Evolutionary conservation across 1,140 invertebrate genomes (phyloP), one percentile per base, ranked within the genome.

Genomic region (honey bee (Apis mellifera)): DNA sequence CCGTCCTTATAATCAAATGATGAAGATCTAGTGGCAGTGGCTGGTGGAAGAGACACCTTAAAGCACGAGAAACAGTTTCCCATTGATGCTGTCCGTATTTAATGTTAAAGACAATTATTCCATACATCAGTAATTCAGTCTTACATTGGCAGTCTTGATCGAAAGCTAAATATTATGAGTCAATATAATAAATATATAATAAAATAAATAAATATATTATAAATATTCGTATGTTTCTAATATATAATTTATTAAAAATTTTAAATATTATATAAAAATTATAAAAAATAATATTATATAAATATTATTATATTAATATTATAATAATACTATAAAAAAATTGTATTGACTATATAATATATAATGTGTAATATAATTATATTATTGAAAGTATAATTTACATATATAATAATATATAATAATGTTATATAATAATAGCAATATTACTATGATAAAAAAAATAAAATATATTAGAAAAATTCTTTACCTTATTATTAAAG

Each of bases 61-160:
- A 96, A 96, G 94, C 96, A 97, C 91, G 96, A 96, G 91, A 96
- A 95, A 94, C 96, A 97, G 95, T 97, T 96, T 96, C 96, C 96
- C 96, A 97, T 96, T 97, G 95, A 96, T 96, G 94, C 94, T 93
- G 90, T 90, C 89, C 91, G 89, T 93, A 87, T 89, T 91, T 91
- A 90, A 90, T 88, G 90, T 89, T 81, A 91, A 90, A 90, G 84
- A 89, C 66, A 70, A 93, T 90, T 93, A 90, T 88, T 83, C 89
- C 88, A 90, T 90, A 90, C 93, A 94, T 94, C 91, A 91, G 92
- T 93, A 86, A 78, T 91, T 93, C 92, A 93, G 92, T 93, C 93
- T 93, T 94, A 90, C 88, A 91, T 92, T 90, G 86, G 89, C 92
- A 93, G 93, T 93, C 92, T 93, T 91, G 82, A 83, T 92, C 79